Percentiles rank a stretch among this genome's conserved stretches.
These are phyloP conservation scores for Rhyacichthys aspro DNA, from an alignment of 2,797 vertebrate genomes.

Conservation along the genomic window DNA sequence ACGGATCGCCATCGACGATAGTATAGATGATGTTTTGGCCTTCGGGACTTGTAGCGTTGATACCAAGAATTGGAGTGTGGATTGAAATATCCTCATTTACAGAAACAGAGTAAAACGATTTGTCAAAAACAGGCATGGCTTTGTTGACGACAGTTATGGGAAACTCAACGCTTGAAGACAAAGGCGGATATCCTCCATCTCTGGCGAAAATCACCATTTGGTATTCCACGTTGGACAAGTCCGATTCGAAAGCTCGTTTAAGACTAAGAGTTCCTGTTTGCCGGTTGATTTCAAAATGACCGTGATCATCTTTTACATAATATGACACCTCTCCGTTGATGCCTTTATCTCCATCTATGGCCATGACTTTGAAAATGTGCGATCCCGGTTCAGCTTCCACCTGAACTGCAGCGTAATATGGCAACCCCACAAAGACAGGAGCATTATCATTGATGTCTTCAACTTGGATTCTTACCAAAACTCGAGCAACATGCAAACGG, in stretches of 20 bases:
- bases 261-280: slow-evolving; percentile 87
- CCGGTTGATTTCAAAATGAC: slow-evolving; percentile 93
- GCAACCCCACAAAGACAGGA: slow-evolving; percentile 93
- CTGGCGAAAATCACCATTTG: slow-evolving; percentile 88
- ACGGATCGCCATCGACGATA: slow-evolving; percentile 91
- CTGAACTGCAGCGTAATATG: slow-evolving; percentile 96
- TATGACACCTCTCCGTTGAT: slow-evolving; percentile 94
- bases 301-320: slow-evolving; percentile 88
- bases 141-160: slow-evolving; percentile 98
- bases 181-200: slow-evolving; percentile 88
- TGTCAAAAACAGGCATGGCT: slow-evolving; percentile 98
- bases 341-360: slow-evolving; percentile 92
- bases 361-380: slow-evolving; percentile 89
- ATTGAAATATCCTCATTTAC: slow-evolving; percentile 90
- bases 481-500: slow-evolving; percentile 89
- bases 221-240: slow-evolving; percentile 95
- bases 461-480: slow-evolving; percentile 89
- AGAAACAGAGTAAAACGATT: slow-evolving; percentile 90
- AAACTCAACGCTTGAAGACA: slow-evolving; percentile 88
- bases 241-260: slow-evolving; percentile 91
- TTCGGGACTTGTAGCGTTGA: slow-evolving; percentile 96
- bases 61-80: slow-evolving; percentile 90
- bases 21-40: slow-evolving; percentile 97
- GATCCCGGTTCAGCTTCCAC: slow-evolving; percentile 92
- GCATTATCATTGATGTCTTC: slow-evolving; percentile 95